Evolutionary conservation across 2,797 vertebrate genomes (phyloP), one percentile per base, ranked within the genome.

Genomic region (Arnoldichthys spilopterus): DNA sequence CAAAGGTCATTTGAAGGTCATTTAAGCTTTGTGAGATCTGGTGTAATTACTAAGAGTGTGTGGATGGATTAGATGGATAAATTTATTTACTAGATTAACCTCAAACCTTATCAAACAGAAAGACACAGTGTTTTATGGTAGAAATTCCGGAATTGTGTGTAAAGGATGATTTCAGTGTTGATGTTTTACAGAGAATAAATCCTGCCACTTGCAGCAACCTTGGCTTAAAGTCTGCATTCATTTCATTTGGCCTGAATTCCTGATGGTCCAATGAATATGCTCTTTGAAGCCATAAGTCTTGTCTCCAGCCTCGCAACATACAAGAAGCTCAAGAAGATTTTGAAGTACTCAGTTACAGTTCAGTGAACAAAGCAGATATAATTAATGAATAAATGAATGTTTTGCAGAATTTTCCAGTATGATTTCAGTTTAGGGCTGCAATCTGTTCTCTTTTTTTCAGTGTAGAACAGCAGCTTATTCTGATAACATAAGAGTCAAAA

Each of bases 201-300:
- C 24, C n/a, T 22, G 24, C 20, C 34, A 64, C 34, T 43, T n/a
- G 58, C 58, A 30, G 13, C 58, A 37, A 53, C 40, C 53, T 53
- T 77, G 56, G 22, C 49, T 62, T 61, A 47, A 20, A 49, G n/a
- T 72, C 13, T 56, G 59, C 37, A 59, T 74, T 74, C 40, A 59
- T 74, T 74, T 45, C 64, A 7, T 7, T 64, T 34, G 66, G 37
- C 40, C n/a, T 74, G 51, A 22, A 74, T 51, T 66, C 58, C 28
- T 26, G 16, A 68, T 59, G 58, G n/a, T 11, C 45, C 68, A 74
- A 61, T 79, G 18, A 79, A 75, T 40, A n/a, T 70, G 1, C 45
- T 67, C 28, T 80, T 59, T 70, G 56, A 75, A 80, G 32, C 8
- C 54, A 43, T 26, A 75, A 75, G 78, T 13, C 26, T 62, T 68